phyloP scores from a whole-genome alignment of 2,113 vertebrate species.

The Ptilonorhynchus violaceus region DNA sequence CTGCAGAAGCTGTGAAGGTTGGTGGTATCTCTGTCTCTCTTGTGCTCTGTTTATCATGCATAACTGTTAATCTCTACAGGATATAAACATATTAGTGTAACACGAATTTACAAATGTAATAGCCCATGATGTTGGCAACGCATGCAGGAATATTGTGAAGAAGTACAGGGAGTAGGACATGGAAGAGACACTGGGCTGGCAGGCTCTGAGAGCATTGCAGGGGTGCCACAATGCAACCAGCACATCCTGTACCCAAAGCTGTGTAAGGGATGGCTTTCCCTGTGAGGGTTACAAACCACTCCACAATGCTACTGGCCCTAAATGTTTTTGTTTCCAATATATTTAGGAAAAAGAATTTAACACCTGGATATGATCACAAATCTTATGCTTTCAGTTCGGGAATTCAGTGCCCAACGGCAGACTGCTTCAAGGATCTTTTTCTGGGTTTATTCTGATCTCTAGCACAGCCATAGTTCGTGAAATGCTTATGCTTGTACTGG shows the following conservation, averaged over 20 bases:
- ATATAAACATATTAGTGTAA: not conserved
- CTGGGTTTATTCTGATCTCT: not conserved
- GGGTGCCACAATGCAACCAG: not conserved
- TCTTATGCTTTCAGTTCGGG: not conserved
- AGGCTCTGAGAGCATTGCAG: not conserved
- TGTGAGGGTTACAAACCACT: not conserved
- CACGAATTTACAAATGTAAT: not conserved
- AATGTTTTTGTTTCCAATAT: not conserved
- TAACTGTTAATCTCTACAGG: not conserved
- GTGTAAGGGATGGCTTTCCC: not conserved
- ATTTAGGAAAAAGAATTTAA: not conserved
- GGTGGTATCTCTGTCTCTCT: not conserved
- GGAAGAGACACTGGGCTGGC: not conserved
- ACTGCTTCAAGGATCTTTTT: not conserved
- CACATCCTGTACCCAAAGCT: not conserved
- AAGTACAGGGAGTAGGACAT: not conserved
- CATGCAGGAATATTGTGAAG: not conserved
- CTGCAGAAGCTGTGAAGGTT: not conserved
- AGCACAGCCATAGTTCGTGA: not conserved
- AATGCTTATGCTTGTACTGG: not conserved
- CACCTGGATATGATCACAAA: not conserved
- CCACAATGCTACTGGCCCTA: not conserved
- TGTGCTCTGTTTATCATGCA: rapidly evolving
- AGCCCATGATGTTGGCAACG: not conserved
- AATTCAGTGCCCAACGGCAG: not conserved